A percentile compares a stretch with the other conserved stretches of the same genome.
Evolutionary conservation across 2,113 vertebrate genomes (phyloP).

Genomic region (Chinchilla lanigera): DNA sequence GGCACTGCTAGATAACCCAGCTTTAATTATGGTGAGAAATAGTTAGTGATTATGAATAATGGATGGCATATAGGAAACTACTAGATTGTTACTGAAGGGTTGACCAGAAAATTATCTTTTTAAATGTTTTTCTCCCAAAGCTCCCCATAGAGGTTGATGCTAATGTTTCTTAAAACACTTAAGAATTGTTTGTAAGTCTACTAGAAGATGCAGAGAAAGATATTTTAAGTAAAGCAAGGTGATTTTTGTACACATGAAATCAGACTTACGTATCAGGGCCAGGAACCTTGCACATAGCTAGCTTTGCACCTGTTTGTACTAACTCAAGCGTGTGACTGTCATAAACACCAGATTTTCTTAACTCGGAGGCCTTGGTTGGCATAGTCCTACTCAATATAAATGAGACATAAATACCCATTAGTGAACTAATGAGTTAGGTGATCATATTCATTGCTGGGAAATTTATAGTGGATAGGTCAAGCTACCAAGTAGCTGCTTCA

Average conservation of each 20-base stretch:
- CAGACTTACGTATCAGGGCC: not conserved
- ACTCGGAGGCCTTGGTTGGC: not conserved
- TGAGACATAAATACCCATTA: not conserved
- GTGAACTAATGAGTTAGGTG: not conserved
- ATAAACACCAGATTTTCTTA: not conserved
- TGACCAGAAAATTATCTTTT: conserved; percentile 21
- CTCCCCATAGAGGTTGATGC: not conserved
- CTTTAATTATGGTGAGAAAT: not conserved
- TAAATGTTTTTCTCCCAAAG: not conserved
- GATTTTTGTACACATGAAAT: not conserved
- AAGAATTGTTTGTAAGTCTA: not conserved
- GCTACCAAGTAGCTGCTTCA: not conserved
- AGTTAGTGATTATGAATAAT: not conserved
- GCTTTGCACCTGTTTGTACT: not conserved
- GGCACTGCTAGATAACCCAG: not conserved
- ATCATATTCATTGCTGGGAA: not conserved
- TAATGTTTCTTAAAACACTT: not conserved
- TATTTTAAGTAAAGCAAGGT: not conserved
- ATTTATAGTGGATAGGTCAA: not conserved
- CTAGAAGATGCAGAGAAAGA: not conserved
- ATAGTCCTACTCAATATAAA: not conserved
- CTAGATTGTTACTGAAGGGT: not conserved
- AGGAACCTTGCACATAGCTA: not conserved
- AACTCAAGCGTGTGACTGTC: not conserved
- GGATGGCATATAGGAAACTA: not conserved